Base-by-base conservation (phyloP, 2,888 invertebrate species). In the Yponomeuta evonymella region DNA sequence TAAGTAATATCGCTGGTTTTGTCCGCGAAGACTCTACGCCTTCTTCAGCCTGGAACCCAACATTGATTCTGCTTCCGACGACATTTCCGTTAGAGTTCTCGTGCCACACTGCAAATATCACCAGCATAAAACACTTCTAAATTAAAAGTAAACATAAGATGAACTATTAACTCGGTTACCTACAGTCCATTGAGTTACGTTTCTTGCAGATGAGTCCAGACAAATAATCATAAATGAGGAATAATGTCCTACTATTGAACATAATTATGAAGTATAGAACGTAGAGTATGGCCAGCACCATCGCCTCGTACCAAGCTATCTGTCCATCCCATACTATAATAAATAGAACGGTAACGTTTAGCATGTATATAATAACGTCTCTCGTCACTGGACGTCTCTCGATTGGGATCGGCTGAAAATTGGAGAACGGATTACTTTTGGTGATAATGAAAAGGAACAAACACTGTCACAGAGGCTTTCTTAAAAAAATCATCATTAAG, bases 311-410 rank as follows among this genome's bases (percentile, higher is more conserved):
- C 96, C 97, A 97, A 73, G 94, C 94, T 48, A 98, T 94, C 72
- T 89, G 86, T 1, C 95, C 95, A 77, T 98, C 98, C 94, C 96
- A 96, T 48, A 97, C 95, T 69, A 97, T 93, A 1, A 90, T 77
- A 0, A 97, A 94, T 43, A 98, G 85, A 2, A 95, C 90, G 11
- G 93, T 85, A 0, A 98, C 95, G 67, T 96, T 95, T 36, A 96
- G 80, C 73, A 95, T 92, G 82, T 98, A 98, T 71, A 97, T 95
- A 9, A 94, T 78, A 67, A 96, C 95, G 79, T 98, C 98, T 73
- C 98, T 90, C 0, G 96, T 95, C 30, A 98, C 94, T 0, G 98
- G 96, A 88, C 95, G 95, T 93, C 95, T 95, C 79, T 97, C 96
- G 69, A 98, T 90, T 76, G 94, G 91, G 48, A 97, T 95, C 0